These are phyloP conservation scores for Clarias pachynema DNA, from an alignment of 2,797 vertebrate genomes.

Conservation along the genomic window DNA sequence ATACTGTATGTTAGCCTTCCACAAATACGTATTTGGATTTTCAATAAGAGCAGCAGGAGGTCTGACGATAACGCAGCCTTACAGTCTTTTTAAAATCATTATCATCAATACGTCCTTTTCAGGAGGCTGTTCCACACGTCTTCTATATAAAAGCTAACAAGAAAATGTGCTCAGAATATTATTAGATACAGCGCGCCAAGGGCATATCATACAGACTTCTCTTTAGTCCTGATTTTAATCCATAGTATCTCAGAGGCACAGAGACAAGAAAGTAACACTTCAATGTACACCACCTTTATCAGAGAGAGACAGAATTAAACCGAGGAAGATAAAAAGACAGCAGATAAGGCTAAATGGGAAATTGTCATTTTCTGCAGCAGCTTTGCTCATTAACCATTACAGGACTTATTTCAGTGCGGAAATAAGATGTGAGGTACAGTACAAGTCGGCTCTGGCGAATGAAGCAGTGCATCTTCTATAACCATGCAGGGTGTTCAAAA, in stretches of 20 bases:
- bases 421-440: conserved; percentile 55
- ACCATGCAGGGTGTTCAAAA: conserved; percentile 58
- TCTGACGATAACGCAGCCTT: conserved; percentile 6
- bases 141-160: conserved; percentile 10
- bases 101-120: neutral
- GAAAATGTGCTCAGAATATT: conserved; percentile 13
- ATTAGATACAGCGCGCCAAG: neutral
- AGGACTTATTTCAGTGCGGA: conserved; percentile 55
- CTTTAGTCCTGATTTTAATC: conserved; percentile 46
- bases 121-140: neutral
- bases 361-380: conserved; percentile 46
- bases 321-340: conserved; percentile 18
- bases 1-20: neutral
- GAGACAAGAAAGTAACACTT: conserved; percentile 33
- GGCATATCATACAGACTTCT: conserved; percentile 17
- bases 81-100: neutral
- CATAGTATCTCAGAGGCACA: conserved; percentile 32
- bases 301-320: conserved; percentile 17
- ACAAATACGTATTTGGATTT: neutral
- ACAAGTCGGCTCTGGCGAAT: conserved; percentile 49
- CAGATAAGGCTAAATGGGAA: conserved; percentile 52
- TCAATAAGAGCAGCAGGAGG: neutral
- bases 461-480: conserved; percentile 52
- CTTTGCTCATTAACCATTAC: conserved; percentile 60
- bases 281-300: conserved; percentile 20